These are phyloP conservation scores for Daphoenositta chrysoptera DNA, from an alignment of 2,113 vertebrate species.

Conservation along the genomic window DNA sequence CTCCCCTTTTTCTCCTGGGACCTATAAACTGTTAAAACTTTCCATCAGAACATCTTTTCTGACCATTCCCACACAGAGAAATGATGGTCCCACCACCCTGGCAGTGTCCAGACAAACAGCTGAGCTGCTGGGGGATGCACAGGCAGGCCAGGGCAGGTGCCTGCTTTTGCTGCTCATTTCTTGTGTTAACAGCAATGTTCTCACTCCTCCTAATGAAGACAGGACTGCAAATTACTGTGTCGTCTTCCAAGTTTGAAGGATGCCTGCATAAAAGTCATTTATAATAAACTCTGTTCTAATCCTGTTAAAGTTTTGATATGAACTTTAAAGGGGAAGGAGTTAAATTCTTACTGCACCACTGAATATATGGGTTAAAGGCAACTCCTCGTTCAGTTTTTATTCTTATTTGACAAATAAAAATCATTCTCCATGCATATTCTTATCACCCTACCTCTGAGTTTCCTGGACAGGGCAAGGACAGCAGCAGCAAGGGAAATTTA, in stretches of 20 bases:
- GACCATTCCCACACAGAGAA: neutral
- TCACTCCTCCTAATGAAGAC: neutral
- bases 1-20: neutral
- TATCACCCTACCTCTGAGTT: neutral
- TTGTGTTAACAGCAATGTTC: neutral
- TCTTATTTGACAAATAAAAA: neutral
- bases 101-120: neutral
- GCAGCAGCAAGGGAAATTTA: neutral
- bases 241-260: neutral
- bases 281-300: neutral
- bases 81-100: rapidly evolving
- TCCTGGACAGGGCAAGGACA: neutral
- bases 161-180: neutral
- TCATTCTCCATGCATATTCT: neutral
- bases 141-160: neutral
- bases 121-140: neutral
- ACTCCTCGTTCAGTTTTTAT: neutral
- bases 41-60: neutral
- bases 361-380: neutral
- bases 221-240: neutral
- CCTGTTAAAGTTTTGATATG: neutral
- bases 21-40: neutral
- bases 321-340: neutral
- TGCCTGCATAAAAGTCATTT: neutral
- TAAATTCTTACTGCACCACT: neutral